A percentile compares a stretch with the other conserved stretches of the same genome.
These are phyloP conservation scores for Rhopalosiphum padi DNA, from an alignment of 1,140 invertebrate species.

Conservation along the genomic window DNA sequence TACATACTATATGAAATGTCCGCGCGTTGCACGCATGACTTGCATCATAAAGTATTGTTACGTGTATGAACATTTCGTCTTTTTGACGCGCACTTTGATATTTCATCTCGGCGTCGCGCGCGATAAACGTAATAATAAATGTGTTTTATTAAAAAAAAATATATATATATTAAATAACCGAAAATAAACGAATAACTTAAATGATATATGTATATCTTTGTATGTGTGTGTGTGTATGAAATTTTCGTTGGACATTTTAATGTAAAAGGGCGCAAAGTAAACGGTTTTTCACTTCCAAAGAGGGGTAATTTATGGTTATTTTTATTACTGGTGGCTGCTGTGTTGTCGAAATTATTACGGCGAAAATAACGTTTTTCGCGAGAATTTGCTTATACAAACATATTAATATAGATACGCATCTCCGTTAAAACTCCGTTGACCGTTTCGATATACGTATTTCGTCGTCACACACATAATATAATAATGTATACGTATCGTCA, in stretches of 20 bases:
- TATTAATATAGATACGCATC: neutral
- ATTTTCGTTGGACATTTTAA: conserved; percentile 2
- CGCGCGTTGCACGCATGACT: neutral
- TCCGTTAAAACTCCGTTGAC: neutral
- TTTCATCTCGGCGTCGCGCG: neutral
- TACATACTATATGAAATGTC: neutral
- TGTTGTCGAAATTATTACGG: neutral
- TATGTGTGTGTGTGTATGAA: neutral
- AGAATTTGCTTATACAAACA: neutral
- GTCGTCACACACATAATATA: neutral
- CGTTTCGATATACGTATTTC: neutral
- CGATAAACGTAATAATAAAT: neutral
- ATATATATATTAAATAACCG: neutral
- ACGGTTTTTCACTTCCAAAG: neutral
- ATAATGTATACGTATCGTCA: neutral
- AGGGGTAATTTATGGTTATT: neutral
- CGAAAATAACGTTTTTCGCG: neutral
- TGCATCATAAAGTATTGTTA: neutral
- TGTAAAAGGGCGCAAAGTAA: neutral
- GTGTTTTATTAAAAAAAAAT: neutral
- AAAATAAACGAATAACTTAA: conserved; percentile 9
- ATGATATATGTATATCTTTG: neutral
- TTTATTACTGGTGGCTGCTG: neutral
- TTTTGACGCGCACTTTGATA: neutral
- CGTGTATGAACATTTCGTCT: neutral